Evolutionary conservation across 2,113 vertebrate species (phyloP).

Genomic region (Cryptomyrus ogoouensis): DNA sequence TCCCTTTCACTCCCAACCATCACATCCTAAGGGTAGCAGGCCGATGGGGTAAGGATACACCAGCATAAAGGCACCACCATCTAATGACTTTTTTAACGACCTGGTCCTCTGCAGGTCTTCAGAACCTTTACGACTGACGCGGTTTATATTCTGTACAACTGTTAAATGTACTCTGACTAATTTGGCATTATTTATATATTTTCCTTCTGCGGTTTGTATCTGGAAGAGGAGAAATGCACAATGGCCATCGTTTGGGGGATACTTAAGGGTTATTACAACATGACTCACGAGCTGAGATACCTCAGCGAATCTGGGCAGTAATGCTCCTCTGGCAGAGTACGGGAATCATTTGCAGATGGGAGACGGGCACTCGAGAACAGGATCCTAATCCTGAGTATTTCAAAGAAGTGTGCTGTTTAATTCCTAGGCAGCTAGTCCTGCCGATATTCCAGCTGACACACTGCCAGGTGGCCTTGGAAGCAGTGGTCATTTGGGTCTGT

Average conservation of each 20-base stretch:
- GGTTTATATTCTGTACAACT: slow-evolving; percentile 33
- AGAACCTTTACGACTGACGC: slow-evolving; percentile 36
- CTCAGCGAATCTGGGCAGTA: slow-evolving; percentile 51
- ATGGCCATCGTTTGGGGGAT: slow-evolving; percentile 42
- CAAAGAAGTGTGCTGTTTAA: slow-evolving; percentile 51
- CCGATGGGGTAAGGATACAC: slow-evolving; percentile 30
- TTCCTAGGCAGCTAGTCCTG: slow-evolving; percentile 41
- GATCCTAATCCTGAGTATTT: slow-evolving; percentile 46
- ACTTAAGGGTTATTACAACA: slow-evolving; percentile 53
- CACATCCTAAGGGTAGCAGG: slow-evolving; percentile 41
- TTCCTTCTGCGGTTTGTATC: slow-evolving; percentile 28
- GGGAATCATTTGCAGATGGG: slow-evolving; percentile 56
- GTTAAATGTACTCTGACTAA: slow-evolving; percentile 26
- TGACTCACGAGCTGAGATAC: slow-evolving; percentile 49
- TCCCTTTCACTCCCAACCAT: slow-evolving; percentile 55
- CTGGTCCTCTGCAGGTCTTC: slow-evolving; percentile 45
- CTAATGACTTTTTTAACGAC: slow-evolving; percentile 37
- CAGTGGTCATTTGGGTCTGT: not conserved
- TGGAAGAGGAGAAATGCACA: slow-evolving; percentile 43
- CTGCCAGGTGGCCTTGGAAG: not conserved
- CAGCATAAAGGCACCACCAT: not conserved
- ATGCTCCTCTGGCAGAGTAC: slow-evolving; percentile 47
- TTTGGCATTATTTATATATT: slow-evolving; percentile 21
- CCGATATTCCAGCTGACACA: slow-evolving; percentile 36
- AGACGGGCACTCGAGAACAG: slow-evolving; percentile 28